phyloP scores from a whole-genome alignment of 2,888 invertebrate species.

The Lycocerus yunnanus region DNA sequence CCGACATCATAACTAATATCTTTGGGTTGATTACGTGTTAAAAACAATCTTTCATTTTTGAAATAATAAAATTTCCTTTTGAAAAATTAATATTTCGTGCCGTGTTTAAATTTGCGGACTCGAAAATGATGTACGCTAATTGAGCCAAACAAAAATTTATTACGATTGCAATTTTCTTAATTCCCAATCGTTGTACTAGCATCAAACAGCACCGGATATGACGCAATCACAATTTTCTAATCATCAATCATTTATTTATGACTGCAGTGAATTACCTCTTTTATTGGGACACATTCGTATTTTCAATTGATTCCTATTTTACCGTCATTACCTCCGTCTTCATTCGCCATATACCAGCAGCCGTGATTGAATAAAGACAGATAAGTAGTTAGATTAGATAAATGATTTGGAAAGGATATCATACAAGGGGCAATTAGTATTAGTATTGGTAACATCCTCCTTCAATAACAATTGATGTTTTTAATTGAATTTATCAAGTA shows the following conservation, averaged over 20 bases:
- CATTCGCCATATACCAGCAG: conserved; percentile 10
- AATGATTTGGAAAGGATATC: conserved; percentile 33
- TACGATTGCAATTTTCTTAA: conserved; percentile 31
- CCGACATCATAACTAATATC: neutral
- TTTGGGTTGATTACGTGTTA: neutral
- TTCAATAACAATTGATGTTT: conserved; percentile 41
- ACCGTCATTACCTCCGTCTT: conserved; percentile 33
- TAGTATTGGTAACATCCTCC: conserved; percentile 44
- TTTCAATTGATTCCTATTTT: conserved; percentile 36
- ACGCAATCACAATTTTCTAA: conserved; percentile 57
- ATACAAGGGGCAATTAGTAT: conserved; percentile 38
- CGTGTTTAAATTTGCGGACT: neutral
- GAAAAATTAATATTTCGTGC: neutral
- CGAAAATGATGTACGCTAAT: conserved; percentile 6
- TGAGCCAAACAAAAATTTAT: conserved; percentile 19
- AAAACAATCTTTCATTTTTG: neutral
- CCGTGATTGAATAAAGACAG: conserved; percentile 17
- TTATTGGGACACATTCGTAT: conserved; percentile 38
- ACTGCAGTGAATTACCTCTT: conserved; percentile 49
- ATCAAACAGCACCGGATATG: conserved; percentile 49
- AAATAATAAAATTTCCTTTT: neutral
- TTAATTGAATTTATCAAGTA: conserved; percentile 27
- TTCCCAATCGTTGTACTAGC: conserved; percentile 22
- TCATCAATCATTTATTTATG: conserved; percentile 58
- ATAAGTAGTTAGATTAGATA: conserved; percentile 17